A percentile compares a stretch with the other conserved stretches of the same genome.
phyloP scores from a whole-genome alignment of 2,888 invertebrate genomes.

The Agrotis exclamationis region DNA sequence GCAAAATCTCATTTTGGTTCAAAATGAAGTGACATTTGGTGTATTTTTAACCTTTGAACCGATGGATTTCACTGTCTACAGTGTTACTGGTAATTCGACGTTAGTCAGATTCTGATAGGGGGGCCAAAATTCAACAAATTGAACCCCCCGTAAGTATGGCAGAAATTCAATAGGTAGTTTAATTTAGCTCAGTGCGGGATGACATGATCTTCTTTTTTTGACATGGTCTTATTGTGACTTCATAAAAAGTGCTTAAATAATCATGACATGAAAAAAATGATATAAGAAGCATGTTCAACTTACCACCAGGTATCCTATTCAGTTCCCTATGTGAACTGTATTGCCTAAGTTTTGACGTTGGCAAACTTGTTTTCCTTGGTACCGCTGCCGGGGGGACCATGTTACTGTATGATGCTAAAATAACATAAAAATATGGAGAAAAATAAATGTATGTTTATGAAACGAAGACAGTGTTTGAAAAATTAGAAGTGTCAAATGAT shows the following conservation, averaged over 20 bases:
- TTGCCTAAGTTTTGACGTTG: conserved; percentile 88
- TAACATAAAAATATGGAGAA: conserved; percentile 50
- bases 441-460: conserved; percentile 44
- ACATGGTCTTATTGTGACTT: too few species aligned
- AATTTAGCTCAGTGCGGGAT: too few species aligned
- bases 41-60: too few species aligned
- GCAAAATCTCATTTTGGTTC: not conserved
- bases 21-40: not conserved
- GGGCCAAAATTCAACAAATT: too few species aligned
- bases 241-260: not conserved
- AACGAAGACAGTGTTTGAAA: not conserved
- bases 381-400: conserved; percentile 80
- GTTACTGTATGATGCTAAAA: conserved; percentile 78
- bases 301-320: conserved; percentile 85
- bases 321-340: conserved; percentile 90
- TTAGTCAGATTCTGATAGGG: too few species aligned
- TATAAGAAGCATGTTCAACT: conserved; percentile 52
- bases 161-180: too few species aligned
- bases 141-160: too few species aligned
- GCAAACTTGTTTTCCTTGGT: conserved; percentile 82
- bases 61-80: not conserved
- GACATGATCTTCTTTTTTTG: too few species aligned
- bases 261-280: not conserved
- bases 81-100: too few species aligned
- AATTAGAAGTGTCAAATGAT: not conserved